Evolutionary conservation across 64 coral and sea anemone genomes (phyloP), one percentile per base, ranked within the genome.

Genomic region (Stylophora pistillata): DNA sequence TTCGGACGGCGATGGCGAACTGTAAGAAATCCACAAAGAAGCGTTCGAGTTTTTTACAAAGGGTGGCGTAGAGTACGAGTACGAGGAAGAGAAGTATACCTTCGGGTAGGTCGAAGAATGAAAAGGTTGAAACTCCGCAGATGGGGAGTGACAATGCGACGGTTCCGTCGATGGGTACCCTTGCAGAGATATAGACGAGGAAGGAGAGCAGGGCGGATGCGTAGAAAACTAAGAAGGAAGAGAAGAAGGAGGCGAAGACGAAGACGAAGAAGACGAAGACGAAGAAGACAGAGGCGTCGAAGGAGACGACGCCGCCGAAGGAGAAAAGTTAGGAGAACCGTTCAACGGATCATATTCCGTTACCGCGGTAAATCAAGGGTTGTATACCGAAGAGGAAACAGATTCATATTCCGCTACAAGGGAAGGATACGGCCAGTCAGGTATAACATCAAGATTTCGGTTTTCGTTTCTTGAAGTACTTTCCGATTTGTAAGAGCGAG

Each of bases 201-300:
- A 55, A 78, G 21, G 53, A 78, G 75, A 78, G 56, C 64, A 12
- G 5, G 64, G 9, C 23, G 64, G 12, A 68, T 68, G 21, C 64
- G 21, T 7, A 64, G 61, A 17, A 64, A 4, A 25, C 64, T 21
- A 68, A 68, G 64, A 25, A 68, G 64, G 53, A 56, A 14, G 2
- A 79, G 55, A 55, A 79, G 77, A 60, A 55, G 74, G 23, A 58
- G 61, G 29, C 33, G 37, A 66, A 66, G 74, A 23, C 57, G 61
- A 12, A 17, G 33, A 55, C 54, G 53, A 62, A 62, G 32, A 18
- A 37, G 34, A 2, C 13, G 23, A 52, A 55, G 86, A 71, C 9
- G 70, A 74, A 13, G 71, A 9, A 1, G 13, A n/a, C 17, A 21
- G 23, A 27, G 55, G 74, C 25, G 27, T 17, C 7, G 71, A 63